Base-by-base conservation (phyloP, 2,113 vertebrate species). In the Larimichthys crocea region DNA sequence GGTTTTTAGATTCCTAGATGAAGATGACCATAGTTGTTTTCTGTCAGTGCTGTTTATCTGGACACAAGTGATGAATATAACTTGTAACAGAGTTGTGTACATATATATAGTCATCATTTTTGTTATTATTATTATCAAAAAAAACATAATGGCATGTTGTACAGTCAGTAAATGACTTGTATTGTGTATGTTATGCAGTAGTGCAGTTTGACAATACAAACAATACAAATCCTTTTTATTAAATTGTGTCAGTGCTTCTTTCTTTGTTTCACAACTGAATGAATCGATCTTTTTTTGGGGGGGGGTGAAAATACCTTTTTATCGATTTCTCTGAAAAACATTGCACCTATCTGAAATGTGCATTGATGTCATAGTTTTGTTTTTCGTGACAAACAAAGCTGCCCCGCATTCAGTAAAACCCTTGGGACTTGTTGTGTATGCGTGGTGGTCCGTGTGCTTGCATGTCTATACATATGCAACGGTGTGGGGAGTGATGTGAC, bases 151-250 rank as follows among this genome's bases (percentile, higher is more conserved):
- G 88, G 93, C 93, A 94, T 94, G 93, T 92, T 93, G 92, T 94
- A 92, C 92, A 92, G 90, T 92, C 91, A 94, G 95, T 96, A 95
- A 96, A 95, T 93, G 92, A 95, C 96, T 96, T 96, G 96, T 98
- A 97, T 96, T 97, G 97, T 98, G 97, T 97, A 97, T 97, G 97
- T 97, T 98, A 98, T 97, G 97, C 96, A 96, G 96, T 99, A 99
- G 97, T 96, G 94, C 92, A 95, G 96, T 96, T 98, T 97, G 97
- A 90, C 91, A 94, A 94, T 92, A 94, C 87, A 92, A 91, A 93
- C 86, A 94, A 94, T 94, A 93, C 92, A 94, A 92, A 94, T 89
- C 63, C 90, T 91, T 93, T 94, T 94, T 94, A 93, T 93, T 79
- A 84, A 91, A 90, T 76, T 77, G 88, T 88, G 77, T 91, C 84